These are phyloP conservation scores for Euleptes europaea DNA, from an alignment of 2,113 vertebrate genomes.

Conservation along the genomic window DNA sequence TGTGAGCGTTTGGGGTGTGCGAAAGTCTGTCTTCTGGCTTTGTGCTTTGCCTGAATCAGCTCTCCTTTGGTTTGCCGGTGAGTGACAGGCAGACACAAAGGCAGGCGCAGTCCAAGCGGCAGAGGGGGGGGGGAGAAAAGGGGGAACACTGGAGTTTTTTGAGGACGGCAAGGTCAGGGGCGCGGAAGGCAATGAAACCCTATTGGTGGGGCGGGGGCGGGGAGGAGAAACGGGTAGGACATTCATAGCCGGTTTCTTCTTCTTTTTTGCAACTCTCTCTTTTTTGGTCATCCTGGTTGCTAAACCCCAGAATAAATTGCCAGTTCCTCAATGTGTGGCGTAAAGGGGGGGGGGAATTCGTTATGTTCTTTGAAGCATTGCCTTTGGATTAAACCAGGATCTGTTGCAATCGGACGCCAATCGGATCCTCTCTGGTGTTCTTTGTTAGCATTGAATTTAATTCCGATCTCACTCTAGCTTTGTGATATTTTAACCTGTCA, in stretches of 20 bases:
- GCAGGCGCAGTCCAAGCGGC: conserved; percentile 69
- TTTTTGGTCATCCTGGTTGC: conserved; percentile 13
- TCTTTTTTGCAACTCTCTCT: not conserved
- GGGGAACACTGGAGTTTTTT: conserved; percentile 53
- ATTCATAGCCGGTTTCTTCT: conserved; percentile 27
- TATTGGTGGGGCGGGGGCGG: conserved; percentile 51
- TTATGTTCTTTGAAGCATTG: conserved; percentile 28
- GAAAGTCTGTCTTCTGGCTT: conserved; percentile 73
- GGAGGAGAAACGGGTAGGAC: conserved; percentile 37
- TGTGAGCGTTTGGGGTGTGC: conserved; percentile 30
- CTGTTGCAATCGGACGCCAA: not conserved
- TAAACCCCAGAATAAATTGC: conserved; percentile 22
- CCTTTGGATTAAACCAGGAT: not conserved
- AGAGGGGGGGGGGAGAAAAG: conserved; percentile 43
- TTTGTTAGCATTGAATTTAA: not conserved
- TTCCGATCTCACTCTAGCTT: not conserved
- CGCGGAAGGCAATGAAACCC: conserved; percentile 70
- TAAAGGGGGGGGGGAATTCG: not conserved
- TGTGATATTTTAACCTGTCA: not conserved
- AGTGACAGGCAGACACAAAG: conserved; percentile 90
- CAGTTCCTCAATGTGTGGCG: conserved; percentile 25
- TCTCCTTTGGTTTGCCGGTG: conserved; percentile 72
- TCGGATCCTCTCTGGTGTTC: not conserved
- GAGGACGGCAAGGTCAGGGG: conserved; percentile 74
- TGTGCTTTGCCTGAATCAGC: conserved; percentile 78